phyloP scores from a whole-genome alignment of 2,113 vertebrate genomes.

The Fregetta grallaria region DNA sequence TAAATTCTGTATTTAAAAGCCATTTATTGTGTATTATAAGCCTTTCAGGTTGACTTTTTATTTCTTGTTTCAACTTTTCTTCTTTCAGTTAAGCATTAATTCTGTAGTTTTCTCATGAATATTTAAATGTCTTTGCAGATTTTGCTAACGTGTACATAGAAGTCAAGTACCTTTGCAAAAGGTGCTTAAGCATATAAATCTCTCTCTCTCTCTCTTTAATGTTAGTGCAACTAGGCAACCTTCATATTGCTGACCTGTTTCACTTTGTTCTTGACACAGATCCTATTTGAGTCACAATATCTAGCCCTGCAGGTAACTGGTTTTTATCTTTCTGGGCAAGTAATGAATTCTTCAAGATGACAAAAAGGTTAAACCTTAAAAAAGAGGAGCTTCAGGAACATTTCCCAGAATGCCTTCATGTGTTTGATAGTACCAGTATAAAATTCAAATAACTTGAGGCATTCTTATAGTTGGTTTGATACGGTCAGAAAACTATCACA shows the following conservation, averaged over 20 bases:
- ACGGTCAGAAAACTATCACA: background rate
- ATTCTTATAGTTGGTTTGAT: background rate
- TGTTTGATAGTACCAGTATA: background rate
- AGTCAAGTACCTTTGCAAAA: background rate
- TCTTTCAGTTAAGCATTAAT: background rate
- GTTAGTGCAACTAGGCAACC: background rate
- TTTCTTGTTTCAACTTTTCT: background rate
- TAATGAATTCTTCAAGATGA: background rate
- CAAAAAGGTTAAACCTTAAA: background rate
- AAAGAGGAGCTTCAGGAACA: background rate
- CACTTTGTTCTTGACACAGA: background rate
- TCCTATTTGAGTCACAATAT: background rate
- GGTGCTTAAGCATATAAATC: background rate
- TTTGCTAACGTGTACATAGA: background rate
- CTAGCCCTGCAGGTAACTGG: background rate
- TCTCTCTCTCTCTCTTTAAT: background rate
- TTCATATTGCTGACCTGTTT: background rate
- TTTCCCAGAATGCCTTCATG: background rate
- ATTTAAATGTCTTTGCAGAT: background rate
- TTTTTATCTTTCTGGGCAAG: background rate
- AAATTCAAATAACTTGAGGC: background rate
- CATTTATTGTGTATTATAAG: background rate
- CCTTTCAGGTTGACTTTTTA: background rate
- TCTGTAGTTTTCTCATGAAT: background rate
- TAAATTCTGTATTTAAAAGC: background rate